Evolutionary conservation across 2,797 vertebrate genomes (phyloP).

Genomic region (Pteronotus mesoamericanus): DNA sequence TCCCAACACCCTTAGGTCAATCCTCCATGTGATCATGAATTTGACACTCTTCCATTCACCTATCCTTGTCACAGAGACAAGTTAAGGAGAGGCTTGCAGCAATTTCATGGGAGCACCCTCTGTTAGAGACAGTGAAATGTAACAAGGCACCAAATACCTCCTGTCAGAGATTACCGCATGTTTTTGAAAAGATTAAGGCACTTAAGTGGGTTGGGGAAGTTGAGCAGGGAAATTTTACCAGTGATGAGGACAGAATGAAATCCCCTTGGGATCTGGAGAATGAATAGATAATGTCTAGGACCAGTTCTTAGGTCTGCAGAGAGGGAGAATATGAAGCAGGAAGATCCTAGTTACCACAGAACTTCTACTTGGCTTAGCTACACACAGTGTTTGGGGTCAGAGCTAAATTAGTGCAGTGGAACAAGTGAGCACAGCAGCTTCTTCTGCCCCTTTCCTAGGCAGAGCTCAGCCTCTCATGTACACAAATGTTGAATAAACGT

Average conservation of each 20-base stretch:
- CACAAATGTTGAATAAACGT: constrained; percentile 46
- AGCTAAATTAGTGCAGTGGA: not conserved
- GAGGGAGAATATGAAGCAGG: not conserved
- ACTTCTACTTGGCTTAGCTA: not conserved
- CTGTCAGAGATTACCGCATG: not conserved
- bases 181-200: not conserved
- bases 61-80: not conserved
- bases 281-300: not conserved
- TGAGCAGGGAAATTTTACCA: not conserved
- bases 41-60: not conserved
- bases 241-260: not conserved
- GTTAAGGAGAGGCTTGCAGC: not conserved
- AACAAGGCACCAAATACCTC: not conserved
- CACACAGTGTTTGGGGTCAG: not conserved
- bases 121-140: not conserved
- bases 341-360: not conserved
- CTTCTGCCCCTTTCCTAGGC: constrained; percentile 1
- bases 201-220: not conserved
- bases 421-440: not conserved
- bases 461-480: not conserved
- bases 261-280: not conserved
- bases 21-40: not conserved
- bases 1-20: not conserved
- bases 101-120: not conserved
- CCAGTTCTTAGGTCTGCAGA: not conserved